phyloP scores from a whole-genome alignment of 2,797 vertebrate genomes.

The Dipus sagitta region DNA sequence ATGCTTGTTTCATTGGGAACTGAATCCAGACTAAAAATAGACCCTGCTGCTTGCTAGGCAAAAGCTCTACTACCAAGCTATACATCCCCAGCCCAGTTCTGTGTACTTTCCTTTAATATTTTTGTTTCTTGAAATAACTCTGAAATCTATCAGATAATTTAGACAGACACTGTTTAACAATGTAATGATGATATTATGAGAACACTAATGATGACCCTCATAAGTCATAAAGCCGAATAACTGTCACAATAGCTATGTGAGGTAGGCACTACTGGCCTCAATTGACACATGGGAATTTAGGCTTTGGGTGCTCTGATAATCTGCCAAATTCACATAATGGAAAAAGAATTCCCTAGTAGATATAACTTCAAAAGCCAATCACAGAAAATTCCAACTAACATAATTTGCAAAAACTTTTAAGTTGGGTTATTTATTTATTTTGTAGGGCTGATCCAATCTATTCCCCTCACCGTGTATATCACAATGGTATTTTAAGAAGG shows the following conservation, averaged over 20 bases:
- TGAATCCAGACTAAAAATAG: not conserved
- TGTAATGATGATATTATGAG: not conserved
- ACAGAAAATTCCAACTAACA: slow-evolving; percentile 44
- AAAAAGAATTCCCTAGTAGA: not conserved
- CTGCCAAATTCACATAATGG: not conserved
- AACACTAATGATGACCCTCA: not conserved
- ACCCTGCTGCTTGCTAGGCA: too few relatives aligned
- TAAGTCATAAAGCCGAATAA: not conserved
- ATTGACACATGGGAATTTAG: not conserved
- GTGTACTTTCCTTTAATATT: not conserved
- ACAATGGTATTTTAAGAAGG: slow-evolving; percentile 55
- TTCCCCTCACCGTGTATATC: slow-evolving; percentile 7
- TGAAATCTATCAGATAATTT: not conserved
- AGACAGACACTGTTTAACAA: not conserved
- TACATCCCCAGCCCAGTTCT: not conserved
- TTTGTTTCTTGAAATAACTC: not conserved
- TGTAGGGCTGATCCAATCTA: not conserved
- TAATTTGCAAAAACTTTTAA: slow-evolving; percentile 33
- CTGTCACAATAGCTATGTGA: not conserved
- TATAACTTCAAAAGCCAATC: slow-evolving; percentile 11
- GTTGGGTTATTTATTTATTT: not conserved
- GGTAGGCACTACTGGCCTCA: not conserved
- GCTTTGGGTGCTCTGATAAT: not conserved
- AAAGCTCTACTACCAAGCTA: too few relatives aligned
- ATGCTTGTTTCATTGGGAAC: not conserved